Conservation (phyloP, 1,140 invertebrate genomes). For the Achroia grisella region DNA sequence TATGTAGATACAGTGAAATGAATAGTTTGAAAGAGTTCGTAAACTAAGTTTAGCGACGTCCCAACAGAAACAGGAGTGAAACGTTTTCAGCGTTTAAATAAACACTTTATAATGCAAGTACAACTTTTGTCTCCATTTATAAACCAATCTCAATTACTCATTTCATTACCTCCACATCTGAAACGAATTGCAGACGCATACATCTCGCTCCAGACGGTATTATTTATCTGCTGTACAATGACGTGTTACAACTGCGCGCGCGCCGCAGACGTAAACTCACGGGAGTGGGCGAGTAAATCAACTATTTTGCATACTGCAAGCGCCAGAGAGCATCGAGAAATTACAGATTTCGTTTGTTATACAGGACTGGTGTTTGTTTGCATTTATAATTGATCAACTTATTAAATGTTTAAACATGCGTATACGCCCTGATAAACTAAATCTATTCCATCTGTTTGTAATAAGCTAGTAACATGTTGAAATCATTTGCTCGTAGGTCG, state of each 20-base stretch:
- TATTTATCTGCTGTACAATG: conserved; percentile 36
- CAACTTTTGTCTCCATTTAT: conserved; percentile 13
- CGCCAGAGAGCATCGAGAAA: conserved; percentile 6
- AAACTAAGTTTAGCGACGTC: neutral
- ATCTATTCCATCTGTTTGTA: neutral
- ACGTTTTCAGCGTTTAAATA: neutral
- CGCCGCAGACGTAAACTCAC: conserved; percentile 20
- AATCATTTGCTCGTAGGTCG: neutral
- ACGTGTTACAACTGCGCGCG: conserved; percentile 11
- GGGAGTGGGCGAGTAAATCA: conserved; percentile 50
- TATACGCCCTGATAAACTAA: neutral
- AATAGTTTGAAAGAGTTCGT: no score
- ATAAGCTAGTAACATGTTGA: neutral
- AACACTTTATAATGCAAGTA: no score
- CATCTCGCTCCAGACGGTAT: conserved; percentile 29
- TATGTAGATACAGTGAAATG: no score
- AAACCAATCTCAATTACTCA: conserved; percentile 38
- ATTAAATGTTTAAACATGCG: neutral
- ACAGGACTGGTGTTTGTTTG: conserved; percentile 1
- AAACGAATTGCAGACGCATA: conserved; percentile 29
- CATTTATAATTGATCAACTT: neutral
- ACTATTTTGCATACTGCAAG: conserved; percentile 51
- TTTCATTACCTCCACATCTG: conserved; percentile 31
- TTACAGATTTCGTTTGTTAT: conserved; percentile 7
- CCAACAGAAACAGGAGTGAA: no score